A percentile compares a stretch with the other conserved stretches of the same genome.
Conservation (phyloP, 2,888 invertebrate genomes). For the Watsonalla cultraria region DNA sequence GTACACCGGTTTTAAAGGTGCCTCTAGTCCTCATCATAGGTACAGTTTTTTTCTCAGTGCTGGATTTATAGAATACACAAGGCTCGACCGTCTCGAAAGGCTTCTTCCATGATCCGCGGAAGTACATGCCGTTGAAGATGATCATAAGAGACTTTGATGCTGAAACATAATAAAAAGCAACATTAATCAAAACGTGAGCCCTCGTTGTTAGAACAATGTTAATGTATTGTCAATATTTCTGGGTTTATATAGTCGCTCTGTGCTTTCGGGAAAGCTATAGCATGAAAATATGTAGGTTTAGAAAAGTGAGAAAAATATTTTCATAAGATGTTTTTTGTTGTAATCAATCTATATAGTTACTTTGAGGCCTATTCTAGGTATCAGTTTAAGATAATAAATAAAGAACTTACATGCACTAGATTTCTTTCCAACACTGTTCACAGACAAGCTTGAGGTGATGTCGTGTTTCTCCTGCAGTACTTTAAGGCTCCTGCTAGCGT, state of each 20-base stretch:
- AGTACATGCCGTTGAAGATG: constrained; percentile 87
- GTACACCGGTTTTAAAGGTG: constrained; percentile 78
- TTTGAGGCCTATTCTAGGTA: no score
- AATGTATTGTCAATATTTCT: no score
- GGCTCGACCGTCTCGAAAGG: constrained; percentile 78
- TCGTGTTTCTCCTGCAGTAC: constrained; percentile 67
- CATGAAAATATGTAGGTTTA: neutral
- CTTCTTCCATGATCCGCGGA: constrained; percentile 87
- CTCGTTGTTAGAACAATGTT: no score
- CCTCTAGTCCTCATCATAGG: constrained; percentile 84
- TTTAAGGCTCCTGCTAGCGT: constrained; percentile 58
- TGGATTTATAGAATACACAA: constrained; percentile 82
- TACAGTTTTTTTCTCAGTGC: constrained; percentile 78
- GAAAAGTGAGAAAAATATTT: no score
- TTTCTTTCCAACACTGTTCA: constrained; percentile 79
- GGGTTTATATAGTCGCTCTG: no score
- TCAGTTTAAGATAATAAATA: neutral
- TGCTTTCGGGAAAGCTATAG: constrained; percentile 13
- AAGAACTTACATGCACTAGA: constrained; percentile 50
- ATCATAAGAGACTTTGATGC: constrained; percentile 80
- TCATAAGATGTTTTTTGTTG: no score
- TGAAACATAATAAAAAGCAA: constrained; percentile 55
- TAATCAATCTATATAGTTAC: no score
- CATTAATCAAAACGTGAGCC: no score
- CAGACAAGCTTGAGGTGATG: constrained; percentile 78